Evolutionary conservation across 2,888 invertebrate species (phyloP).

Genomic region (Spisula subtruncata): DNA sequence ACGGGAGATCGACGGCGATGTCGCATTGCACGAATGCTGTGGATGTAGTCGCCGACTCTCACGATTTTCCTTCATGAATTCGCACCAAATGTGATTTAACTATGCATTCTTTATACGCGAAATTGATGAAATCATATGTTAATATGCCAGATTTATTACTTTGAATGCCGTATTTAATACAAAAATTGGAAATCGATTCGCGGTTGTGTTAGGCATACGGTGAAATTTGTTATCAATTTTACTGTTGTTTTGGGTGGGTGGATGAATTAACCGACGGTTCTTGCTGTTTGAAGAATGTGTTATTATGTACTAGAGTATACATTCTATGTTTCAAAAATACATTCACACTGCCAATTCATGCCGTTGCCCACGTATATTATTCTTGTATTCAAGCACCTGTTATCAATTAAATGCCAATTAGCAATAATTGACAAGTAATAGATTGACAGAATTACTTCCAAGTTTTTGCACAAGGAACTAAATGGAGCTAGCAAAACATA

Average conservation of each 20-base stretch:
- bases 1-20: background rate
- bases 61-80: background rate
- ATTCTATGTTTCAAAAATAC: too few relatives aligned
- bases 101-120: background rate
- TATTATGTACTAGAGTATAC: too few relatives aligned
- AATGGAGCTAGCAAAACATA: background rate
- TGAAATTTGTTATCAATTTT: too few relatives aligned
- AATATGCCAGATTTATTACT: background rate
- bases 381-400: constrained; percentile 30
- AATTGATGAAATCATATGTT: background rate
- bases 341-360: too few relatives aligned
- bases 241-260: too few relatives aligned
- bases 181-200: background rate
- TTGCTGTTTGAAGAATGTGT: too few relatives aligned
- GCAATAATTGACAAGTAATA: constrained; percentile 9
- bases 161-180: background rate
- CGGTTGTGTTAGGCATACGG: background rate
- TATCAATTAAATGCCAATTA: constrained; percentile 27
- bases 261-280: too few relatives aligned
- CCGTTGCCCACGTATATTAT: too few relatives aligned
- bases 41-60: background rate
- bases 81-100: background rate
- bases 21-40: background rate
- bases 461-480: background rate
- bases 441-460: background rate